phyloP scores from a whole-genome alignment of 2,888 invertebrate species.

The Tachystola acroxantha region DNA sequence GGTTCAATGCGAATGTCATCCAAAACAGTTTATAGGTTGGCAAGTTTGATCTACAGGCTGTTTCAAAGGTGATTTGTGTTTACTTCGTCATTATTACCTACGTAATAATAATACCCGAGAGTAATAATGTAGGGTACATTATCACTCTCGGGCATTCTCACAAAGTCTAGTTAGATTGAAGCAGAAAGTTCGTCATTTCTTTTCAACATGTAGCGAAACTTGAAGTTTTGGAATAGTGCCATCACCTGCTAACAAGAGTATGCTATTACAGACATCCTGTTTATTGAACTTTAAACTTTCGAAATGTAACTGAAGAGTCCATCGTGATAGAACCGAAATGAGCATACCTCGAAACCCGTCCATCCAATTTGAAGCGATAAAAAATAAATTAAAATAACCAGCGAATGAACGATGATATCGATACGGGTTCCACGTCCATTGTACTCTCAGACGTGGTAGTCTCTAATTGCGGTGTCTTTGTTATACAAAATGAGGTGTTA shows the following conservation, averaged over 20 bases:
- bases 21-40: neutral
- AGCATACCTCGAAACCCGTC: constrained; percentile 60
- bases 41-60: constrained; percentile 2
- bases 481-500: constrained; percentile 76
- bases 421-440: constrained; percentile 59
- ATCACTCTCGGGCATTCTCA: too few species aligned
- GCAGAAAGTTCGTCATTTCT: too few species aligned
- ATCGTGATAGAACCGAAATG: constrained; percentile 52
- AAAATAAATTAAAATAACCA: constrained; percentile 75
- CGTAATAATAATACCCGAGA: too few species aligned
- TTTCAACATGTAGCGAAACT: too few species aligned
- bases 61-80: neutral
- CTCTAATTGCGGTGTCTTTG: constrained; percentile 73
- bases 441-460: constrained; percentile 59
- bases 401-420: constrained; percentile 64
- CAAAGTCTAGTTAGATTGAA: too few species aligned
- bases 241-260: too few species aligned
- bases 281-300: constrained; percentile 46
- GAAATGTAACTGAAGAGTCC: constrained; percentile 28
- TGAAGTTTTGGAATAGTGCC: too few species aligned
- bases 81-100: too few species aligned
- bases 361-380: constrained; percentile 69
- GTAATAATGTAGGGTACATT: too few species aligned
- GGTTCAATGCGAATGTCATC: constrained; percentile 4
- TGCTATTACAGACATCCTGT: neutral